Conservation (phyloP, 2,797 vertebrate genomes). For the Luscinia megarhynchos region DNA sequence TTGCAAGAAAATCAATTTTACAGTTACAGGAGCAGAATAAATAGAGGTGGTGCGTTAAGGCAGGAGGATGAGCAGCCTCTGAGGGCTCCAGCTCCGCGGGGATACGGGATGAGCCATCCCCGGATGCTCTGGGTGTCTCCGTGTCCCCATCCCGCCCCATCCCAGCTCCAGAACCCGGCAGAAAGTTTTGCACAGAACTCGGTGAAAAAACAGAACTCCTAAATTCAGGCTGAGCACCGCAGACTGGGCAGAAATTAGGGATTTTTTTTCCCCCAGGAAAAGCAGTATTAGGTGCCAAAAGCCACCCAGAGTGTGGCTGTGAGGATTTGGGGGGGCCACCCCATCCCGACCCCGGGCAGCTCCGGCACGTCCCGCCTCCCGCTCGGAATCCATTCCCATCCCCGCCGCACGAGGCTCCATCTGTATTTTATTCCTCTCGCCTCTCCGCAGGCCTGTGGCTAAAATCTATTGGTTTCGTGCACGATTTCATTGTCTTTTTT, state of each 20-base stretch:
- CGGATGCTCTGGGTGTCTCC: neutral
- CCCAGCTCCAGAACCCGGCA: neutral
- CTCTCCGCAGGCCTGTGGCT: slow-evolving; percentile 42
- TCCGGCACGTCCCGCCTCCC: neutral
- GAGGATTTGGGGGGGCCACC: neutral
- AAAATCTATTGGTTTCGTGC: slow-evolving; percentile 34
- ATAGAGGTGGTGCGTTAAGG: slow-evolving; percentile 81
- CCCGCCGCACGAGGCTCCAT: neutral
- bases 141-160: rapidly evolving
- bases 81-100: neutral
- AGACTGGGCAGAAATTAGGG: neutral
- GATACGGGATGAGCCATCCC: neutral
- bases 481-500: slow-evolving; percentile 59
- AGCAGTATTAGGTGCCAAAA: rapidly evolving
- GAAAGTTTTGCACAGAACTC: neutral
- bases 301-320: rapidly evolving
- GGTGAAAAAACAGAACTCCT: neutral
- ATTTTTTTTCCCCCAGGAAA: neutral
- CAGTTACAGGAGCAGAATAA: slow-evolving; percentile 86
- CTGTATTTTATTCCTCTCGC: slow-evolving; percentile 27
- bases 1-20: slow-evolving; percentile 85
- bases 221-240: rapidly evolving
- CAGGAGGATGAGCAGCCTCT: neutral
- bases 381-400: neutral
- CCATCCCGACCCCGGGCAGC: neutral